Evolutionary conservation across 2,888 invertebrate species (phyloP), one percentile per base, ranked within the genome.

Genomic region (Serripes groenlandicus): DNA sequence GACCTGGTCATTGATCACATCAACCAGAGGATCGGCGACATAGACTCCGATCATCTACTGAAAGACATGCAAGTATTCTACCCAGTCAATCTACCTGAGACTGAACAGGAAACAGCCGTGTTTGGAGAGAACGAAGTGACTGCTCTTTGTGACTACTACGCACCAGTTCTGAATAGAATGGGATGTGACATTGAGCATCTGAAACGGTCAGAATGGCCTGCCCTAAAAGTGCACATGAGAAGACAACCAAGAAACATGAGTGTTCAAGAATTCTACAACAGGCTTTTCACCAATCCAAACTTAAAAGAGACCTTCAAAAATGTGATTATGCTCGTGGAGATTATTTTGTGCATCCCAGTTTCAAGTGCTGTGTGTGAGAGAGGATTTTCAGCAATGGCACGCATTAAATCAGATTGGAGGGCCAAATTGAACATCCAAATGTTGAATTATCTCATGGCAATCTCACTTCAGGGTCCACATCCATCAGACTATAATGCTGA

Each of bases 361-460:
- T 60, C 15, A 9, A 60, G 60, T 60, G 60, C 28, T 28, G 72
- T 79, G 9, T 86, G 86, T 83, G 84, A 85, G 34, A 73, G 87
- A 21, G 86, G 87, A 5, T 89, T 86, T 54, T 86, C 81, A 18
- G 72, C 83, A 1, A 82, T 87, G 79, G 74, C 80, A 11, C 54
- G 87, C 18, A 82, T 83, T 21, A 86, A 86, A 68, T 86, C 78
- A 15, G 89, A 87, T 37, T 86, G 81, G 86, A 82, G 86, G 37
- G 62, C 83, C 11, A 23, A 56, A 0, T 76, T 89, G 7, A 70
- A 62, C 28, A 60, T 71, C n/a, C 54, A 77, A 23, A 85, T 81
- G 76, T 28, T 85, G 49, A 83, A 83, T 56, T 58, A 28, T 21
- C 70, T 85, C 18, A 81, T 88, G 77, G 80, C 78, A n/a, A 35